Evolutionary conservation across 37 sponge, comb jelly and placozoan species (phyloP).

Genomic region (Cliona cf. orientalis): DNA sequence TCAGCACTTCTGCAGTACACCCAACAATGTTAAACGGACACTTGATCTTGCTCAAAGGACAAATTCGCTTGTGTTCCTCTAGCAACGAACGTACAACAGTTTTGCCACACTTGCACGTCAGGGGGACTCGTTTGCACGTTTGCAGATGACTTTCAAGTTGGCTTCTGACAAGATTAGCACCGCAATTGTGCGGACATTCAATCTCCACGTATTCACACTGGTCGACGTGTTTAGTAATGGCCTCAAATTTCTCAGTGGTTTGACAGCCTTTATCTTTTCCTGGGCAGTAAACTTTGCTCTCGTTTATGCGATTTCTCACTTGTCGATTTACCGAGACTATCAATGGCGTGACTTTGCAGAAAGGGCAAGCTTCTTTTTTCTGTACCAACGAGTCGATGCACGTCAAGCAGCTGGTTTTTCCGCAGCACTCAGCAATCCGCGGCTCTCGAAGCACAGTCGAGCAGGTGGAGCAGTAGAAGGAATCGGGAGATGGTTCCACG

Average conservation of each 20-base stretch:
- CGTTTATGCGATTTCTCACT: background rate
- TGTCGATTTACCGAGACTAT: background rate
- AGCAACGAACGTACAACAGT: background rate
- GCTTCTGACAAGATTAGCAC: background rate
- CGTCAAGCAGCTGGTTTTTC: background rate
- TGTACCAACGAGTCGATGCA: background rate
- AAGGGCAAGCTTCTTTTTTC: background rate
- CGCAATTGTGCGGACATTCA: background rate
- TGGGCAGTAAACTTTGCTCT: background rate
- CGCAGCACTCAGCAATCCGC: background rate
- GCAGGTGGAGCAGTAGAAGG: too few relatives aligned
- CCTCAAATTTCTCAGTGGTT: background rate
- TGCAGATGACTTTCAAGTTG: background rate
- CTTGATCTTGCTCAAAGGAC: background rate
- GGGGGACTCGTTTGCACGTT: background rate
- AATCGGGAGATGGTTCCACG: too few relatives aligned
- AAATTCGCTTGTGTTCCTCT: background rate
- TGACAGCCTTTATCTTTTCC: background rate
- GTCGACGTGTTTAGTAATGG: background rate
- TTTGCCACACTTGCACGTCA: background rate
- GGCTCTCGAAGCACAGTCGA: too few relatives aligned
- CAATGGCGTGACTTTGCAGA: background rate
- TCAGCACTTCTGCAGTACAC: background rate
- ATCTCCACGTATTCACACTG: background rate
- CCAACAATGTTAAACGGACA: background rate